Percentiles rank a stretch among this genome's conserved stretches.
These are phyloP conservation scores for Eupsittula cactorum DNA, from an alignment of 2,113 vertebrate species.

Conservation along the genomic window DNA sequence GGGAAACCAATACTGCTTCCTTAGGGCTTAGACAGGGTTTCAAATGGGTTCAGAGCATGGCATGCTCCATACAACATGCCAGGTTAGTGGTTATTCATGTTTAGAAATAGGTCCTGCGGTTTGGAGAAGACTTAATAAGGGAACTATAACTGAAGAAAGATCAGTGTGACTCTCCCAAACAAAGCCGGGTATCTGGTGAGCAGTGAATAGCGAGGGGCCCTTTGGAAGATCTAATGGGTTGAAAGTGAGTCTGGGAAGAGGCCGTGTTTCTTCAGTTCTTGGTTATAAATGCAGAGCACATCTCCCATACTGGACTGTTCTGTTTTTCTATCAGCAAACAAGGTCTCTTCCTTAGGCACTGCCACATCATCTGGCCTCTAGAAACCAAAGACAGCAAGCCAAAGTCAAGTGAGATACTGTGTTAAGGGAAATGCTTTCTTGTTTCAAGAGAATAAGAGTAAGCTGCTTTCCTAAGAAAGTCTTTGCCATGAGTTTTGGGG, in stretches of 20 bases:
- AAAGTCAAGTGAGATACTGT: not conserved
- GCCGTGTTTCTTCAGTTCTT: not conserved
- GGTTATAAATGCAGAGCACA: not conserved
- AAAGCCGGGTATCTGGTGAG: rapidly evolving
- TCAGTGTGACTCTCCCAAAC: not conserved
- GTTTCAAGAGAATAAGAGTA: not conserved
- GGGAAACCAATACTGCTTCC: not conserved
- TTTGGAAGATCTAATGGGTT: not conserved
- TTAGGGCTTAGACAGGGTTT: not conserved
- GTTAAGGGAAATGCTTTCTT: not conserved
- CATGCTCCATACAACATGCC: not conserved
- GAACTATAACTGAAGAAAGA: rapidly evolving
- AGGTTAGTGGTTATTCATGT: not conserved
- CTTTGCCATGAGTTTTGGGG: not conserved
- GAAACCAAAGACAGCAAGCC: not conserved
- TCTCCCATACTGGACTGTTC: not conserved
- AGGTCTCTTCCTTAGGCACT: not conserved
- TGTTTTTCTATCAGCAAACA: not conserved
- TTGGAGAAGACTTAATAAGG: not conserved
- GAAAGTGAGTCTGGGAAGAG: not conserved
- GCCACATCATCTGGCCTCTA: not conserved
- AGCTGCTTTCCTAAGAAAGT: not conserved
- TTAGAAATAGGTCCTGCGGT: not conserved
- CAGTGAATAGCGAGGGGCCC: not conserved
- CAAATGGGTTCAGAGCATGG: not conserved